Evolutionary conservation across 2,888 invertebrate genomes (phyloP), one percentile per base, ranked within the genome.

Genomic region (Scaptomyza polygonia): DNA sequence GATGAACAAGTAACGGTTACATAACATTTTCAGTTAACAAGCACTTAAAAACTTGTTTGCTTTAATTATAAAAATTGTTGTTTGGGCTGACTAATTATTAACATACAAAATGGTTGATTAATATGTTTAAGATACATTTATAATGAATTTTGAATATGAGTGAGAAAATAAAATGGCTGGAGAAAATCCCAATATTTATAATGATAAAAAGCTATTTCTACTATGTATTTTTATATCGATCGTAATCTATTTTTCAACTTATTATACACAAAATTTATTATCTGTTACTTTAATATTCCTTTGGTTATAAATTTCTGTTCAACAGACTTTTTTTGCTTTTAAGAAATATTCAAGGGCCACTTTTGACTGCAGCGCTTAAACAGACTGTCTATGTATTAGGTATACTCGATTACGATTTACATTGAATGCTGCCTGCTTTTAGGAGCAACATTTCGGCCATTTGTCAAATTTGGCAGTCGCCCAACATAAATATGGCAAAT

Each of bases 401-500:
- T 25, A 5, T 25, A 25, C 25, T 25, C 8, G 39, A 30, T 16
- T 16, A 29, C 30, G 29, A 52, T 36, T 30, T 14, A 36, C 51
- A 52, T 32, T 27, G 21, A 47, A 36, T 64, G 63, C 11, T 54
- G 70, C 18, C 49, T 52, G 61, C 61, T 55, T 55, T 64, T 54
- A 57, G 74, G 69, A 30, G 62, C 39, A 42, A 5, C 59, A 42
- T 52, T 55, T 57, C 44, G 44, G 56, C 57, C 72, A 65, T 67
- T 48, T 66, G 65, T 73, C 76, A 68, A 73, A 68, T 74, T 85
- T 81, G 81, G 86, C 86, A 82, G 54, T 29, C 54, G 58, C 58
- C 86, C 81, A 81, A 82, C 49, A 73, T 64, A 21, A 40, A 40
- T 29, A 27, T 52, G 48, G 40, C 43, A 27, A 39, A 39, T 30